Evolutionary conservation across 2,113 vertebrate species (phyloP), one percentile per base, ranked within the genome.

Genomic region (Smithornis capensis): DNA sequence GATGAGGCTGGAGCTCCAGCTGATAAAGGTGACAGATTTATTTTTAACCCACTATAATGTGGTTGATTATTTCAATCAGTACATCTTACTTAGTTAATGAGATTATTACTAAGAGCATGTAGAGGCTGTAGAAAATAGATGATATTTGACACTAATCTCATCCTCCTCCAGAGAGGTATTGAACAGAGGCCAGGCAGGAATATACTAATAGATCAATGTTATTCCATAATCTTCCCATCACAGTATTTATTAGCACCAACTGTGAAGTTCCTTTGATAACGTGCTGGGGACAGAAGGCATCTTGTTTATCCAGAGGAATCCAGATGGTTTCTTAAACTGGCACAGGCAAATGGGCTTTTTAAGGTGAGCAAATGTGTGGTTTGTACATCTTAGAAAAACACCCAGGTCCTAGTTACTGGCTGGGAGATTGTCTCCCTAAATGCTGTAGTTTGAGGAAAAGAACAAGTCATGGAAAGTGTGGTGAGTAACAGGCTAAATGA

Each of bases 401-500:
- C 7, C 24, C 55, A 45, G 2, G 14, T 57, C 27, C 60, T 22
- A 15, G 64, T 83, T 64, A 19, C 57, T 79, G 74, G 60, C 11
- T 29, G 38, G 73, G 79, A 49, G n/a, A 17, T 62, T 81, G 27
- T 67, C 27, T 84, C 81, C 78, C 87, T 78, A 55, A 89, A 86
- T 86, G 56, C 47, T 15, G 28, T 71, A 63, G 74, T 29, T 4
- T 52, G 89, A 75, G 71, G 87, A 87, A 38, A 76, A 87, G 73
- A 35, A 38, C 83, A 90, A 90, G 69, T 76, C 57, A 44, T 75
- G 91, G 77, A 60, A 83, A 89, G 78, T 52, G 53, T 91, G 92
- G 87, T 87, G 91, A 94, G 87, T 68, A 87, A 87, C 16, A 35
- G 63, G 33, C 77, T 96, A 63, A 95, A 91, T 56, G 73, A 64